Evolutionary conservation across 2,888 invertebrate species (phyloP).

Genomic region (Doris montereyensis): DNA sequence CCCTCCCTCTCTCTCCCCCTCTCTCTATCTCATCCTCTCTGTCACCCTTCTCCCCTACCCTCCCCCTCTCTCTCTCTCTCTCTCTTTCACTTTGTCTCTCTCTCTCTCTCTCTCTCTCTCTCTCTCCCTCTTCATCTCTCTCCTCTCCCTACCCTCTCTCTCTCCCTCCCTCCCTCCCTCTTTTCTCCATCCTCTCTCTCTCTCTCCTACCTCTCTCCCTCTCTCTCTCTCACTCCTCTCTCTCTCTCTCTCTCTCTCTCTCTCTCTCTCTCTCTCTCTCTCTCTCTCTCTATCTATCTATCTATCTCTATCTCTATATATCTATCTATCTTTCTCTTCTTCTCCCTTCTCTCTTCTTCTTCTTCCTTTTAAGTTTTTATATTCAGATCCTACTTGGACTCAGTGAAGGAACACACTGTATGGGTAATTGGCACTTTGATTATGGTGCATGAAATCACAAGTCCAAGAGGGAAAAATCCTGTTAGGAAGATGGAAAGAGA

Average conservation of each 20-base stretch:
- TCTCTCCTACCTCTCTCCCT: background rate
- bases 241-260: background rate
- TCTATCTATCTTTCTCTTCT: background rate
- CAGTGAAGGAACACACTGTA: no score
- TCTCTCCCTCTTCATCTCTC: background rate
- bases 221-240: background rate
- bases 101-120: background rate
- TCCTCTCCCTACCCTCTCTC: background rate
- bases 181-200: background rate
- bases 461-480: no score
- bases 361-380: no score
- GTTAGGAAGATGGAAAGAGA: no score
- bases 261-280: background rate
- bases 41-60: no score
- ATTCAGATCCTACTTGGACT: no score
- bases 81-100: background rate
- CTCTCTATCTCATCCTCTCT: background rate
- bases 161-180: background rate
- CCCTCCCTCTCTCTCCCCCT: background rate
- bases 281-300: background rate
- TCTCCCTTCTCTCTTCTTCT: no score
- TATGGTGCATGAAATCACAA: no score
- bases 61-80: background rate
- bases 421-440: no score
- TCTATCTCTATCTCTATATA: background rate